Evolutionary conservation across 2,797 vertebrate species (phyloP), one percentile per base, ranked within the genome.

Genomic region (Anomalospiza imberbis): DNA sequence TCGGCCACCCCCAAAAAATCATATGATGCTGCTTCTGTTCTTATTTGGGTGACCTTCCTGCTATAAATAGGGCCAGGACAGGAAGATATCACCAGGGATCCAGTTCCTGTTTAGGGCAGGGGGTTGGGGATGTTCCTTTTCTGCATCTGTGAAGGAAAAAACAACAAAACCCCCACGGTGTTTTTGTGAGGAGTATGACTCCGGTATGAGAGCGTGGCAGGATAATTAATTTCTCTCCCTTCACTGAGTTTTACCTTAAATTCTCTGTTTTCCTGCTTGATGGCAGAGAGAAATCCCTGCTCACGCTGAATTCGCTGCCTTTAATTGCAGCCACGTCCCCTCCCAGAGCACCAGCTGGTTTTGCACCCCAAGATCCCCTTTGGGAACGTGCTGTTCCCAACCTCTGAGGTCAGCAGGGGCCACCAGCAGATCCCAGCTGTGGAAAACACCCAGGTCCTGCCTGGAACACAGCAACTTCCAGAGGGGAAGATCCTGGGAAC

Each of bases 31-130:
- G 0, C 61, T 91, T 82, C 63, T 93, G 91, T 71, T 94, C 82
- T 88, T 80, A 86, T 91, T 93, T 61, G 89, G 83, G 93, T 93
- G 93, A 96, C 94, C 89, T 91, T 54, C 9, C 45, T 71, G 71
- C 93, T 91, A 92, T 93, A 97, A 94, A 95, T 90, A 95, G 91
- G 44, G 51, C 1, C 40, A 72, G 87, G 66, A 72, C 66, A 82
- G 94, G 89, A 93, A 96, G 88, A 16, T 51, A 51, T 71, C 88
- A 55, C 73, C 74, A 63, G 85, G 91, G 95, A 94, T 96, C 70
- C 25, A 84, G 93, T 97, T 96, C 95, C 95, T 96, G 91, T 86
- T 94, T 75, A 58, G 89, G 82, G 17, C 40, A 91, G 83, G 82
- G 79, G 66, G 55, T 38, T 80, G 91, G 81, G 89, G 36, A 70